These are phyloP conservation scores for Epinephelus awoara DNA, from an alignment of 2,797 vertebrate genomes.

Conservation along the genomic window DNA sequence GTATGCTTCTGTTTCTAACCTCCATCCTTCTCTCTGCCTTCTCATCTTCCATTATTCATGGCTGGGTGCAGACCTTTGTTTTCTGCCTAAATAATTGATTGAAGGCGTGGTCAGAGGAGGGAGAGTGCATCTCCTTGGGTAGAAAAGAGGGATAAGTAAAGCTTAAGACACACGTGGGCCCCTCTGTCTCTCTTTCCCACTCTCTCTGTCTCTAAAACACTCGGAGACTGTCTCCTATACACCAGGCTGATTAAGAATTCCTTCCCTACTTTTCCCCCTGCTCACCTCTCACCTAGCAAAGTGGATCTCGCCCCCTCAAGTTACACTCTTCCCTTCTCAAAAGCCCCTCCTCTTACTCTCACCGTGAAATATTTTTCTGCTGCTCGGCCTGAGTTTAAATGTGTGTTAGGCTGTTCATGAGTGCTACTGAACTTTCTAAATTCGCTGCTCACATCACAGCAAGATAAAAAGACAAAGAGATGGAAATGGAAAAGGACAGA, in stretches of 20 bases:
- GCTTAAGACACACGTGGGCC: constrained; percentile 28
- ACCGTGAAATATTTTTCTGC: constrained; percentile 29
- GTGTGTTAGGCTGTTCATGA: constrained; percentile 20
- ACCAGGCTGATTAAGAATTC: constrained; percentile 65
- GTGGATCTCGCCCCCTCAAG: constrained; percentile 46
- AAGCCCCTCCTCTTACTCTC: constrained; percentile 18
- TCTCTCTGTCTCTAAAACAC: constrained; percentile 51
- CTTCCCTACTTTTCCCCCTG: constrained; percentile 46
- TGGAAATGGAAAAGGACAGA: constrained; percentile 25
- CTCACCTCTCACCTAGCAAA: constrained; percentile 68
- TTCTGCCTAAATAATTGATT: constrained; percentile 83
- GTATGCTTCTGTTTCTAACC: constrained; percentile 65
- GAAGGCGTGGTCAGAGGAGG: constrained; percentile 71
- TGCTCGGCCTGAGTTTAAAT: constrained; percentile 3
- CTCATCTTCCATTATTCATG: constrained; percentile 82
- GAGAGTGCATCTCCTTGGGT: constrained; percentile 54
- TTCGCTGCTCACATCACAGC: constrained; percentile 9
- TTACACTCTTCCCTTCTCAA: constrained; percentile 31
- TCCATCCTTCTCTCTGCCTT: constrained; percentile 72
- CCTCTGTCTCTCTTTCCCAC: constrained; percentile 22
- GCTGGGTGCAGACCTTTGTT: constrained; percentile 80
- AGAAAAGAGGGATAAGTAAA: constrained; percentile 60
- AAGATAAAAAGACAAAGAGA: constrained; percentile 32
- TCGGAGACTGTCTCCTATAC: constrained; percentile 21
- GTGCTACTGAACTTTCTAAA: constrained; percentile 33